Base-by-base conservation (phyloP, 2,113 vertebrate genomes). In the Ivindomyrus marchei region DNA sequence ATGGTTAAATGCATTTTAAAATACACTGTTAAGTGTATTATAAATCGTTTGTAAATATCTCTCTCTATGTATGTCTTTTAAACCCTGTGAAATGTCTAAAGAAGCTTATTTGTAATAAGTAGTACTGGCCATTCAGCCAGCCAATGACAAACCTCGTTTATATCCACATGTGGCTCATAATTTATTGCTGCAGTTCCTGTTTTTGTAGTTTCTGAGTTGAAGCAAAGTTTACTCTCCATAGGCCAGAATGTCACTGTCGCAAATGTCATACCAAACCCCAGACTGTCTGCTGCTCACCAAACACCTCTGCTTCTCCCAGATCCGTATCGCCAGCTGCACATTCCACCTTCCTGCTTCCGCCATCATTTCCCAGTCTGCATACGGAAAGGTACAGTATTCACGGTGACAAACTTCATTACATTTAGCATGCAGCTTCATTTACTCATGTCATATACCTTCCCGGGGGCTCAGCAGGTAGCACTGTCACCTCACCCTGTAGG, bases 241-340 rank as follows among this genome's bases (percentile, higher is more conserved):
- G 31, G 11, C 74, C 74, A 19, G 31, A 36, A 80, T 80, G 47
- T 87, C 84, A 66, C 42, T 70, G 89, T 42, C 42, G 66, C 49
- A 84, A 87, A 90, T 87, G 56, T 90, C 83, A 86, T 27, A 70
- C 13, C 27, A 13, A 4, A 86, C 83, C 89, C 24, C 85, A 87
- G n/a, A 47, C 89, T 88, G 36, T 17, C 86, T 88, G 66, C 39
- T 52, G 80, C 80, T 88, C 90, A 15, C 21, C 5, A 8, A 52
- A 80, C 50, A 46, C 86, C 39, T 62, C 49, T 15, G 8, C 56
- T 46, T 27, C 39, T 3, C 3, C 31, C 47, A 8, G 13, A 46
- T 36, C 45, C 31, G 0, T 4, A 84, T 84, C 19, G 1, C 24
- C 46, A 4, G 31, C 50, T 85, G 27, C 49, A 27, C 36, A 21